phyloP scores from a whole-genome alignment of 2,797 vertebrate species.

The Coregonus ussuriensis region DNA sequence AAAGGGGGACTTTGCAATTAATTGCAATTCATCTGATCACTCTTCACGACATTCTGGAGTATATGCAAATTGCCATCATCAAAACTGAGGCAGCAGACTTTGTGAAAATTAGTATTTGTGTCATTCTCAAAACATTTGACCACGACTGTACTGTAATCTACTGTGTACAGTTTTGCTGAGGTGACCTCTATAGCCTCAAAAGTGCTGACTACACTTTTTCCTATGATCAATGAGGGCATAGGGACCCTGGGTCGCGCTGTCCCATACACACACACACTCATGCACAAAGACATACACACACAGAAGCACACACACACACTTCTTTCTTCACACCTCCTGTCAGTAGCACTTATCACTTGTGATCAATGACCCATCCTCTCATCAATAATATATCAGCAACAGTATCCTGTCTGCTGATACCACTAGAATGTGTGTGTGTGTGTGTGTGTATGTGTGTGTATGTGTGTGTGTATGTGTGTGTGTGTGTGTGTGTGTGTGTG shows the following conservation, averaged over 20 bases:
- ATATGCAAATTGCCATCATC: too few relatives aligned
- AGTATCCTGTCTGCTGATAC: constrained; percentile 65
- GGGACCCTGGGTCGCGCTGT: not conserved
- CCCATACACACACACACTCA: too few relatives aligned
- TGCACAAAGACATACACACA: too few relatives aligned
- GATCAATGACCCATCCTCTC: constrained; percentile 62
- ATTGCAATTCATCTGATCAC: too few relatives aligned
- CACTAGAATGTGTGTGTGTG: constrained; percentile 27
- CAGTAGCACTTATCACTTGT: constrained; percentile 71
- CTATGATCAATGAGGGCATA: not conserved
- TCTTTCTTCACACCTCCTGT: constrained; percentile 39
- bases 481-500: constrained; percentile 4
- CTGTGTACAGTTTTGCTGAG: not conserved
- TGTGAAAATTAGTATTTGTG: too few relatives aligned
- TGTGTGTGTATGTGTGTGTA: not conserved
- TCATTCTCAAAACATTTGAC: too few relatives aligned
- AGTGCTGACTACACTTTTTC: not conserved
- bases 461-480: constrained; percentile 19
- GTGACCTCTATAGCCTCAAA: not conserved
- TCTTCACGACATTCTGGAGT: too few relatives aligned
- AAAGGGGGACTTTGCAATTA: too few relatives aligned
- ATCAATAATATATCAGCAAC: constrained; percentile 65
- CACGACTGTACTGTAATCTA: too few relatives aligned
- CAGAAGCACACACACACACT: not conserved
- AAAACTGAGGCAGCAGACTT: too few relatives aligned